phyloP scores from a whole-genome alignment of 35 echinoderm and acorn worm species.

The Apostichopus californicus region DNA sequence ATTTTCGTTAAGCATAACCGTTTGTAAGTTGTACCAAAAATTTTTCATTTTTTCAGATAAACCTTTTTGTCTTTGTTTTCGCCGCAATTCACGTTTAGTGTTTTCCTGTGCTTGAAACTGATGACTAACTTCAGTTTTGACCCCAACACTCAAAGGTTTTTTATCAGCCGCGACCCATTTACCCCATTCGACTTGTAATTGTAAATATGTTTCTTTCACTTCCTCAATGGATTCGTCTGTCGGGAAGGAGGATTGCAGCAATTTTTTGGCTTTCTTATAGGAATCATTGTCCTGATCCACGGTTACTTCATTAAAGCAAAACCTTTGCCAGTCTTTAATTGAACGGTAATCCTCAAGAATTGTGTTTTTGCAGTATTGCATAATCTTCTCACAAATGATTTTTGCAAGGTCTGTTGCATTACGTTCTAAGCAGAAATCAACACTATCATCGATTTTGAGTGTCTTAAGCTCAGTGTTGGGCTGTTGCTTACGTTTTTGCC shows the following conservation, averaged over 20 bases:
- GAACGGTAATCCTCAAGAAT: background rate
- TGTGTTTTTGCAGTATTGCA: background rate
- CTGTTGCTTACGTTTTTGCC: background rate
- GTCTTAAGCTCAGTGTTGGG: no score
- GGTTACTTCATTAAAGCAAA: background rate
- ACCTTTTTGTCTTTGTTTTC: background rate
- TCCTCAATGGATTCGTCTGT: background rate
- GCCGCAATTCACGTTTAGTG: background rate
- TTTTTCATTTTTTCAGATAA: background rate
- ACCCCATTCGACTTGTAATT: background rate
- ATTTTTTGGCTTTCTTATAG: background rate
- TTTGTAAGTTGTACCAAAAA: background rate
- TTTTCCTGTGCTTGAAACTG: background rate
- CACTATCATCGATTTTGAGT: no score
- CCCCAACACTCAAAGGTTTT: background rate
- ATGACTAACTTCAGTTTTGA: background rate
- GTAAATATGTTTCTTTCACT: background rate
- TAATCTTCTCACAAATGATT: background rate
- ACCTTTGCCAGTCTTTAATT: background rate
- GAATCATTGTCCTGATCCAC: background rate
- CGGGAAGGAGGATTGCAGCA: background rate
- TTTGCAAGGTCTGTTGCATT: background rate
- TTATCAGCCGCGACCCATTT: background rate
- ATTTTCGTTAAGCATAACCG: background rate
- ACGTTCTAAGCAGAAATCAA: background rate